These are phyloP conservation scores for Hucho hucho DNA, from an alignment of 2,113 vertebrate genomes.

Conservation along the genomic window DNA sequence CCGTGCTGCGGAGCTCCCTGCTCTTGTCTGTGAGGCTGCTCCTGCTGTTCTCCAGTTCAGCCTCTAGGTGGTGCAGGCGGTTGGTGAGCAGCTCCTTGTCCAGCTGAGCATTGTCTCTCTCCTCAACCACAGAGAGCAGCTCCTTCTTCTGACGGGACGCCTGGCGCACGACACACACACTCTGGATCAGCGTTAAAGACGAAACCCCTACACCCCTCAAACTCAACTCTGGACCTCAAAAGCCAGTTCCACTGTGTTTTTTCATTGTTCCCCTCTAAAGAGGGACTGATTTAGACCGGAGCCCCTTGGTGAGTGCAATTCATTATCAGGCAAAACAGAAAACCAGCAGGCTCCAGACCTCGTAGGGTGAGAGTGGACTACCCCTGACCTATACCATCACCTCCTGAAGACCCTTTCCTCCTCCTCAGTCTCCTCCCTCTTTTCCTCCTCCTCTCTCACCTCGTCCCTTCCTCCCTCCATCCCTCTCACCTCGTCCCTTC, in stretches of 20 bases:
- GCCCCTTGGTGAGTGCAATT: too few relatives aligned
- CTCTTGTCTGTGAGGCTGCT: conserved; percentile 80
- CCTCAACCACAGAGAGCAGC: conserved; percentile 77
- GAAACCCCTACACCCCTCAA: too few relatives aligned
- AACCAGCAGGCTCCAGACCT: too few relatives aligned
- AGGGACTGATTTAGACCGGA: too few relatives aligned
- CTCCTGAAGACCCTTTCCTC: too few relatives aligned
- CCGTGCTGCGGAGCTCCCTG: conserved; percentile 81
- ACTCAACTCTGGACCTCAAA: too few relatives aligned
- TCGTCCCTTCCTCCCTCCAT: conserved; percentile 71
- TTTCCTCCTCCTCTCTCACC: conserved; percentile 60
- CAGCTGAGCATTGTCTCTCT: conserved; percentile 79
- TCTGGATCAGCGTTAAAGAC: background rate
- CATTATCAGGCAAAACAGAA: too few relatives aligned
- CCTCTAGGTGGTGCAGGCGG: conserved; percentile 84
- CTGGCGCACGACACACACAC: conserved; percentile 55
- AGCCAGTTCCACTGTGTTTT: too few relatives aligned
- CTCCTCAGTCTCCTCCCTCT: too few relatives aligned
- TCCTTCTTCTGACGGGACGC: conserved; percentile 81
- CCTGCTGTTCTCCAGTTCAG: conserved; percentile 79
- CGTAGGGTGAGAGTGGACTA: too few relatives aligned
- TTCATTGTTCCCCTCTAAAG: too few relatives aligned
- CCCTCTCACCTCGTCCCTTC: background rate
- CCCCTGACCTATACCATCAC: too few relatives aligned
- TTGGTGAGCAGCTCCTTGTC: conserved; percentile 87